Evolutionary conservation across 2,113 vertebrate species (phyloP), one percentile per base, ranked within the genome.

Genomic region (Odobenus rosmarus): DNA sequence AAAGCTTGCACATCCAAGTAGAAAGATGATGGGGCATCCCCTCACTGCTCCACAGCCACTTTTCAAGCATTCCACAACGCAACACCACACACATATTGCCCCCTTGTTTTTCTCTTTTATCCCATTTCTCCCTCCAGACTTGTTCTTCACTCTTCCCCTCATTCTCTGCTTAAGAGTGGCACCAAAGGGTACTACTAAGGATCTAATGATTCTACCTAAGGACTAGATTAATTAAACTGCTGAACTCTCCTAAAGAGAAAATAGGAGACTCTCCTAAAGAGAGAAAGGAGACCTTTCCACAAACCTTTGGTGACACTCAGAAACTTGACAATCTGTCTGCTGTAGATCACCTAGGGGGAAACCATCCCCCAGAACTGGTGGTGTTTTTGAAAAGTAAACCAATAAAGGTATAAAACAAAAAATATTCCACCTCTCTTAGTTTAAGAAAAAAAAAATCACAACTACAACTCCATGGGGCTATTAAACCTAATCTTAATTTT

Each of bases 1-100:
- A 36, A 67, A 77, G 23, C 15, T 33, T 26, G 13, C 39, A 84
- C 18, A 31, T 53, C 74, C 76, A 46, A 67, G 49, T 0, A 85
- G n/a, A 19, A 28, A 71, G 76, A 31, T 26, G 39, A 74, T 4
- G 24, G 19, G 46, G 12, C 31, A 55, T 15, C 13, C 8, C 21
- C 10, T 5, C 4, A 28, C 21, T 46, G 26, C 74, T 28, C 42
- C 12, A 7, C 26, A 15, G 53, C 33, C 26, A 36, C 24, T 16
- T n/a, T 18, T 23, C 59, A 46, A 24, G 57, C 8, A 19, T 9
- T 19, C 64, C 8, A 13, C 64, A 76, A 2, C 31, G n/a, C 51
- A 28, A 4, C 0, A 11, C 5, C 13, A 28, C 31, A 62, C 26
- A 3, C 1, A 2, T 0, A 3, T 0, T 24, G 26, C 12, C 4